A percentile compares a stretch with the other conserved stretches of the same genome.
These are phyloP conservation scores for Gnathonemus echidnorhynchus DNA, from an alignment of 2,113 vertebrate species.

Conservation along the genomic window DNA sequence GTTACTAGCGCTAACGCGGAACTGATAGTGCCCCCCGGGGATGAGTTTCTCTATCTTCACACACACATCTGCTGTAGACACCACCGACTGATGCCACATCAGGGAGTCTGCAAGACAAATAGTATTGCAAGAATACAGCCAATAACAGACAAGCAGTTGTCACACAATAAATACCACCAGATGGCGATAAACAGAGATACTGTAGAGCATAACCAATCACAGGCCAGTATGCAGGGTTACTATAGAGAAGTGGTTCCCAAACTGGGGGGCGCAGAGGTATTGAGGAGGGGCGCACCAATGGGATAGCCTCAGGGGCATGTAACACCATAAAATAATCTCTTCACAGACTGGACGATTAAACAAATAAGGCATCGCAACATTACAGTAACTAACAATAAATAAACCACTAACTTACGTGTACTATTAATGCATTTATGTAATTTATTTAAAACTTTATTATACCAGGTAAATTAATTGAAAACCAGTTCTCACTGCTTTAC, in stretches of 20 bases:
- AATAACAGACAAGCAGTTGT: not conserved
- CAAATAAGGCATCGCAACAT: no score
- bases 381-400: no score
- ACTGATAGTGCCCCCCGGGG: conserved; percentile 91
- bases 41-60: conserved; percentile 84
- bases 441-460: no score
- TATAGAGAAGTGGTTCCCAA: not conserved
- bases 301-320: no score
- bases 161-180: not conserved
- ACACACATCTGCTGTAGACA: conserved; percentile 85
- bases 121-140: not conserved
- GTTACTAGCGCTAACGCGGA: conserved; percentile 90
- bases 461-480: no score
- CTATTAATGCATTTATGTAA: no score
- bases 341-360: no score
- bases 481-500: no score
- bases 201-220: not conserved
- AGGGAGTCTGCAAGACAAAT: conserved; percentile 67
- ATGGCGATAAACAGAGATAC: not conserved
- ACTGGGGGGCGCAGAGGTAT: no score
- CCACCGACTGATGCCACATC: conserved; percentile 83
- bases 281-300: no score
- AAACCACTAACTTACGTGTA: no score
- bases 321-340: no score
- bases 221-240: not conserved